Conservation (phyloP, 2,888 invertebrate species). For the Dolomedes plantarius region DNA sequence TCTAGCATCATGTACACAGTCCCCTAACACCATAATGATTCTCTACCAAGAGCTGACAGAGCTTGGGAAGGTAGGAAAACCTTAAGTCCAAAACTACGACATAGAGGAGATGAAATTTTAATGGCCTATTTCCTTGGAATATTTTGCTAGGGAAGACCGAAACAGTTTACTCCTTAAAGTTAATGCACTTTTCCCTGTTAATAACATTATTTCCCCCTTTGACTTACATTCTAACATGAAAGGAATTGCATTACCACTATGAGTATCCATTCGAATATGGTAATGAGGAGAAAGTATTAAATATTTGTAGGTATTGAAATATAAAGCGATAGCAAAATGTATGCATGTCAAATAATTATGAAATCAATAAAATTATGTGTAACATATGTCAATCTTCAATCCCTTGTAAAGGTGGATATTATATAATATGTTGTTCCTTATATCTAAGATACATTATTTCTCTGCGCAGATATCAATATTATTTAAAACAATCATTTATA, state of each 20-base stretch:
- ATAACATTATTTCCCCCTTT: slow-evolving; percentile 21
- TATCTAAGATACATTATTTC: no score
- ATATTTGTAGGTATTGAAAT: neutral
- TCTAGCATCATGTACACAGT: neutral
- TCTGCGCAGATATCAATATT: no score
- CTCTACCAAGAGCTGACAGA: neutral
- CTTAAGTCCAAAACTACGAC: neutral
- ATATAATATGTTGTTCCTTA: no score
- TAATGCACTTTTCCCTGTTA: slow-evolving; percentile 28
- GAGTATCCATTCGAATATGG: slow-evolving; percentile 8
- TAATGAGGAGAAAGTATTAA: slow-evolving; percentile 38
- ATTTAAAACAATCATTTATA: no score
- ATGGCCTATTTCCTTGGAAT: slow-evolving; percentile 39
- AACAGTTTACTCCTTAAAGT: neutral
- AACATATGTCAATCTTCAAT: no score
- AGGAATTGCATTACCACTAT: neutral
- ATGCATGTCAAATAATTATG: no score
- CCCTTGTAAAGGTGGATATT: no score
- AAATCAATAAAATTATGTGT: no score
- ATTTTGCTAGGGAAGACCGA: slow-evolving; percentile 27
- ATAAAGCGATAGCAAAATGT: no score
- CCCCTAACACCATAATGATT: slow-evolving; percentile 10
- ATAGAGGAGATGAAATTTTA: slow-evolving; percentile 49
- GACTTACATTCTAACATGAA: neutral
- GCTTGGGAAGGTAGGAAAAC: neutral